Percentiles rank a stretch among this genome's conserved stretches.
phyloP scores from a whole-genome alignment of 2,797 vertebrate species.

The Neosalanx taihuensis region DNA sequence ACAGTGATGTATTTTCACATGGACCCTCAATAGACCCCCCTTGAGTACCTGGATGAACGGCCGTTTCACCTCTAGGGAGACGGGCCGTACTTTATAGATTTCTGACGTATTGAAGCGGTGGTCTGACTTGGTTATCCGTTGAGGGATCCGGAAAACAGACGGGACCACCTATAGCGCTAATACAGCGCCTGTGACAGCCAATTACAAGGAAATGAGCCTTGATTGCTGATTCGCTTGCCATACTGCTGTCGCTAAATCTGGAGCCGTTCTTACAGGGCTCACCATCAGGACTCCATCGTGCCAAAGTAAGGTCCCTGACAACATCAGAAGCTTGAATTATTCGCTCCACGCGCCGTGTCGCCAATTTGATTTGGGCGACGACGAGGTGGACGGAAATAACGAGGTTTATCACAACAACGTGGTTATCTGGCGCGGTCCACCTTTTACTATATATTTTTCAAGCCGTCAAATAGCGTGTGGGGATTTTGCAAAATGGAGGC shows the following conservation, averaged over 20 bases:
- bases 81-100: slow-evolving; percentile 39
- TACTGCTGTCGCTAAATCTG: slow-evolving; percentile 45
- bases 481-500: slow-evolving; percentile 5
- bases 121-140: slow-evolving; percentile 51
- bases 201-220: slow-evolving; percentile 67
- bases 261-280: slow-evolving; percentile 53
- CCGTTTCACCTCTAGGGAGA: slow-evolving; percentile 27
- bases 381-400: background rate
- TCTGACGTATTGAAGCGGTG: slow-evolving; percentile 27
- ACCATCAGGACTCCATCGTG: slow-evolving; percentile 49
- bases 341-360: background rate
- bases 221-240: slow-evolving; percentile 64
- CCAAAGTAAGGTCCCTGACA: slow-evolving; percentile 33
- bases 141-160: slow-evolving; percentile 56
- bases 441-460: slow-evolving; percentile 4
- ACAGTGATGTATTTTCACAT: slow-evolving; percentile 18
- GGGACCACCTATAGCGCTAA: slow-evolving; percentile 65
- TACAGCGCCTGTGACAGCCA: slow-evolving; percentile 48
- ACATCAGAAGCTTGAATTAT: slow-evolving; percentile 3
- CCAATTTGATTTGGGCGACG: background rate
- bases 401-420: slow-evolving; percentile 5
- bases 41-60: slow-evolving; percentile 9
- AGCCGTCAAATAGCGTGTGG: background rate
- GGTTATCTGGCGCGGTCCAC: slow-evolving; percentile 22
- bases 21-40: slow-evolving; percentile 11